These are phyloP conservation scores for Sterrhoptilus dennistouni DNA, from an alignment of 2,113 vertebrate species.

Conservation along the genomic window DNA sequence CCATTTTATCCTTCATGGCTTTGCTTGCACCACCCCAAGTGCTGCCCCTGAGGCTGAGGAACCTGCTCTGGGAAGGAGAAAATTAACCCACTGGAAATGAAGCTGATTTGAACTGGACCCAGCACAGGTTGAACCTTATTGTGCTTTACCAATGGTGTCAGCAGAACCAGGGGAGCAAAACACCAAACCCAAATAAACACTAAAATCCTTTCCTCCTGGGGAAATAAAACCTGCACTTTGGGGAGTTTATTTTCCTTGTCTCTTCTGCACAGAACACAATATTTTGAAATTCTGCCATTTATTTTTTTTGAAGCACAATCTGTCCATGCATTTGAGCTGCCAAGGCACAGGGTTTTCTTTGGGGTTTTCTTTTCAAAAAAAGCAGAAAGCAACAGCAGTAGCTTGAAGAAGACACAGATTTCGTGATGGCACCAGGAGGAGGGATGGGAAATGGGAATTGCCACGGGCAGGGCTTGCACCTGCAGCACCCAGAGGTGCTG, in stretches of 20 bases:
- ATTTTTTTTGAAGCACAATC: conserved; percentile 43
- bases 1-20: not conserved
- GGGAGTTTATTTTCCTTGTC: conserved; percentile 65
- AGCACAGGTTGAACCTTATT: not conserved
- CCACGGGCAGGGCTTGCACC: not conserved
- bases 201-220: conserved; percentile 6
- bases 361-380: conserved; percentile 48
- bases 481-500: not conserved
- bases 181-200: conserved; percentile 50
- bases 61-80: not conserved
- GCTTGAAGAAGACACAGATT: not conserved
- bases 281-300: conserved; percentile 66
- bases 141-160: not conserved
- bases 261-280: conserved; percentile 52
- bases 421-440: not conserved
- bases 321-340: not conserved
- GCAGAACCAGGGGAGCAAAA: conserved; percentile 13
- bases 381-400: not conserved
- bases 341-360: conserved; percentile 28
- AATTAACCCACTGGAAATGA: not conserved
- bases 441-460: not conserved
- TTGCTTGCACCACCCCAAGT: not conserved
- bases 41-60: not conserved
- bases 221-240: conserved; percentile 36
- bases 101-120: not conserved